Conservation (phyloP, 1,140 invertebrate species). For the Drosophila ficusphila region DNA sequence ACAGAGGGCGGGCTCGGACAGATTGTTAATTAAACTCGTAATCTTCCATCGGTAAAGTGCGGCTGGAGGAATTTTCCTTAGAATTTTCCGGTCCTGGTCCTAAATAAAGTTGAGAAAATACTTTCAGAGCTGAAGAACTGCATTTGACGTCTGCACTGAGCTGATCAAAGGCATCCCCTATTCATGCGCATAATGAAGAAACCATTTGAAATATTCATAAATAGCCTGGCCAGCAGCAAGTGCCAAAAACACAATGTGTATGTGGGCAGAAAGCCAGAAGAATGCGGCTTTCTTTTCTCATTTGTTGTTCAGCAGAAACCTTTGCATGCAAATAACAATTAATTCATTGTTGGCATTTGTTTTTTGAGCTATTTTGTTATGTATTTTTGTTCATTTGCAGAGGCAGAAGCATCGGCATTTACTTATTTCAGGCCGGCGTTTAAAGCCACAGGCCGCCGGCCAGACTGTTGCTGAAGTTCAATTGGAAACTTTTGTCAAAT, state of each 20-base stretch:
- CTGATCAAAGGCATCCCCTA: conserved; percentile 31
- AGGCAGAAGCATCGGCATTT: neutral
- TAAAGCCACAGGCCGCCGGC: conserved; percentile 24
- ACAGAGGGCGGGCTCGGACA: conserved; percentile 7
- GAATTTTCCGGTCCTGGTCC: conserved; percentile 23
- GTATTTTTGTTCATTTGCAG: conserved; percentile 9
- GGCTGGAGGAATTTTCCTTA: conserved; percentile 14
- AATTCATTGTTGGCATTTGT: conserved; percentile 39
- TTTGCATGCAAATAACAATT: conserved; percentile 44
- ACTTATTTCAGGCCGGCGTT: conserved; percentile 28
- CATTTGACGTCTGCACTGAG: conserved; percentile 29
- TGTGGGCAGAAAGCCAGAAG: conserved; percentile 20
- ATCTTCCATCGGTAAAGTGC: conserved; percentile 22
- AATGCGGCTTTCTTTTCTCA: conserved; percentile 5
- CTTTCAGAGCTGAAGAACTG: conserved; percentile 6
- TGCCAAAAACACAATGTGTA: conserved; percentile 19
- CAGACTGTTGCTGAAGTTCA: conserved; percentile 46
- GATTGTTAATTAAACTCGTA: conserved; percentile 47
- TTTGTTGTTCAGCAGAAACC: conserved; percentile 19
- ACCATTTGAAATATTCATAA: conserved; percentile 45
- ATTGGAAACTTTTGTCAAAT: conserved; percentile 79
- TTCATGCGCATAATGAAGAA: conserved; percentile 31
- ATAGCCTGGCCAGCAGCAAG: conserved; percentile 5
- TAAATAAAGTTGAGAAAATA: conserved; percentile 27
- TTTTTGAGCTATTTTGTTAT: neutral